A percentile compares a stretch with the other conserved stretches of the same genome.
These are phyloP conservation scores for Sceloporus undulatus DNA, from an alignment of 2,113 vertebrate species.

Conservation along the genomic window DNA sequence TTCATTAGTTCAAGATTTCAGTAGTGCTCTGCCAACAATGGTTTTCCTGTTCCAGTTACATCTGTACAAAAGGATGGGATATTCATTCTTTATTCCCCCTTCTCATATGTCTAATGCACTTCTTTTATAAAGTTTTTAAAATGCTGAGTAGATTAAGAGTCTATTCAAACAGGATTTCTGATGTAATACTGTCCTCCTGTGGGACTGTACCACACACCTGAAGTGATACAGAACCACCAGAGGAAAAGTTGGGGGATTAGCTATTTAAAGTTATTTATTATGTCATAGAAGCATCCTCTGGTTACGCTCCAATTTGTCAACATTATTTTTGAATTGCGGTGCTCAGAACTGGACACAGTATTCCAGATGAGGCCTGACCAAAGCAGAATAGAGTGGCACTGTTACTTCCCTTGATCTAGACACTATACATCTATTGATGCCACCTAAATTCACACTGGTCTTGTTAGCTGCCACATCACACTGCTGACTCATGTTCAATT, in stretches of 20 bases:
- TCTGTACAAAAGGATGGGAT: constrained; percentile 48
- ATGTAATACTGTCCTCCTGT: not conserved
- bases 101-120: constrained; percentile 24
- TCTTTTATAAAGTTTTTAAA: constrained; percentile 50
- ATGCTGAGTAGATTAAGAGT: constrained; percentile 20
- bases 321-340: no score
- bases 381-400: no score
- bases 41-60: constrained; percentile 60
- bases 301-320: no score
- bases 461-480: no score
- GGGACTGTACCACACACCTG: not conserved
- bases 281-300: no score
- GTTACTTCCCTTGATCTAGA: no score
- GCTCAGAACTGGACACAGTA: no score
- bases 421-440: no score
- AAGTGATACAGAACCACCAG: not conserved
- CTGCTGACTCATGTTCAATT: no score
- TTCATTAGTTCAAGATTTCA: constrained; percentile 51
- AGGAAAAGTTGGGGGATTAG: not conserved
- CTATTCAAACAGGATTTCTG: not conserved
- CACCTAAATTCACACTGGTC: no score
- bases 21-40: constrained; percentile 31
- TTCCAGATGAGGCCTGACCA: no score
- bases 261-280: not conserved
- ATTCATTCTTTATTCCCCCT: constrained; percentile 43